Evolutionary conservation across 2,797 vertebrate species (phyloP).

Genomic region (Carcharodon carcharias): DNA sequence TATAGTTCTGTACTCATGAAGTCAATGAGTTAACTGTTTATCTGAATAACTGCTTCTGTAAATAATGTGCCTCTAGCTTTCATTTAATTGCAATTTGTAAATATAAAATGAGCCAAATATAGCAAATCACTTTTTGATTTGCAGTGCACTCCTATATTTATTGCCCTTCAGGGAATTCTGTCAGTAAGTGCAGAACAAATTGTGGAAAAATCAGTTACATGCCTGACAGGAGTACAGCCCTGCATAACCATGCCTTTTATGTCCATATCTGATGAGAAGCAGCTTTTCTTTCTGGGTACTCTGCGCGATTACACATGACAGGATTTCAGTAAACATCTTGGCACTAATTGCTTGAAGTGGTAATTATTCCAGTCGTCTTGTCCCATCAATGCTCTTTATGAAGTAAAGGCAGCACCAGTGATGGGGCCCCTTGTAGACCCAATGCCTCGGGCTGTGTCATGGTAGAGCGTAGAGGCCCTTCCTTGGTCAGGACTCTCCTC

Average conservation of each 20-base stretch:
- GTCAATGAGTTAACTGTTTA: not conserved
- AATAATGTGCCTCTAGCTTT: not conserved
- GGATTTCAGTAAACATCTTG: not conserved
- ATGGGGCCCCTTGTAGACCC: not conserved
- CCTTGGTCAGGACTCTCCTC: not conserved
- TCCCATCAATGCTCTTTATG: not conserved
- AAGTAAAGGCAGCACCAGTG: not conserved
- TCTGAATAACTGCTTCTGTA: not conserved
- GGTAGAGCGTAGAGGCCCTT: not conserved
- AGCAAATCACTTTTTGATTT: not conserved
- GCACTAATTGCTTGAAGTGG: not conserved
- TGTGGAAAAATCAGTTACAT: constrained; percentile 22
- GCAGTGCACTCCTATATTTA: not conserved
- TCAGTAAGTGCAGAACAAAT: not conserved
- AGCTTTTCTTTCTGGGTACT: not conserved
- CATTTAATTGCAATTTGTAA: constrained; percentile 1
- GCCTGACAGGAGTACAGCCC: not conserved
- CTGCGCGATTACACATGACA: not conserved
- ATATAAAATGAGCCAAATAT: not conserved
- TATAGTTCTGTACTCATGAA: not conserved
- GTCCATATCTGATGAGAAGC: not conserved
- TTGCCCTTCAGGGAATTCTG: not conserved
- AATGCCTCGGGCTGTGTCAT: not conserved
- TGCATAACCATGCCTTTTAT: not conserved
- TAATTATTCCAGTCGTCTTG: not conserved